Conservation (phyloP, 2,888 invertebrate genomes). For the Erannis defoliaria region DNA sequence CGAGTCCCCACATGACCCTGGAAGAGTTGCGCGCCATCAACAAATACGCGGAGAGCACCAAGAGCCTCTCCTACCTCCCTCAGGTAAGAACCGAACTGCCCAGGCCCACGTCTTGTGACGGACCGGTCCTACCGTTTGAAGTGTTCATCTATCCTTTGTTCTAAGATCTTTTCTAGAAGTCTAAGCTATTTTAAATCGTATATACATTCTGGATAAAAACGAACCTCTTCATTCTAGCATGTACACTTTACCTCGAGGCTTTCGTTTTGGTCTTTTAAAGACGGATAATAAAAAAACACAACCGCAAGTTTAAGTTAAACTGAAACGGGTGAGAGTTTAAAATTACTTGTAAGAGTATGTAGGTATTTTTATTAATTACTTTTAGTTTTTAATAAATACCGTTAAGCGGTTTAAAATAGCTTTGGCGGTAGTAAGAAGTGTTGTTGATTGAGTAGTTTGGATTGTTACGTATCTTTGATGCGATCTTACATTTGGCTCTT, state of each 20-base stretch:
- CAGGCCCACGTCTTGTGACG: neutral
- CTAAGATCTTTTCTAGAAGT: conserved; percentile 24
- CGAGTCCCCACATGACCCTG: conserved; percentile 90
- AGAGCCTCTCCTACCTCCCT: conserved; percentile 95
- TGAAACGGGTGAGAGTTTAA: too few relatives aligned
- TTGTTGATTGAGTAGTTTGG: conserved; percentile 8
- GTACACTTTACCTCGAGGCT: too few relatives aligned
- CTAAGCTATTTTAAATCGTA: conserved; percentile 16
- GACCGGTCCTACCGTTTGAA: conserved; percentile 18
- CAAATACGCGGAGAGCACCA: conserved; percentile 96
- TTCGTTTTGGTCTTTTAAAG: too few relatives aligned
- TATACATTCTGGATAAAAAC: too few relatives aligned
- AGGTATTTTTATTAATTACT: neutral
- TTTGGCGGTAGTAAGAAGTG: conserved; percentile 10
- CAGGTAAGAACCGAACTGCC: conserved; percentile 87
- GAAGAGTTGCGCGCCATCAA: conserved; percentile 95
- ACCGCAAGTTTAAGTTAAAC: too few relatives aligned
- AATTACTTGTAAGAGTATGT: too few relatives aligned
- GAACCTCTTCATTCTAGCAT: too few relatives aligned
- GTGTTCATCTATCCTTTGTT: conserved; percentile 24
- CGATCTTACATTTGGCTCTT: neutral
- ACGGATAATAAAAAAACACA: too few relatives aligned
- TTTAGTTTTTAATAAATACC: too few relatives aligned
- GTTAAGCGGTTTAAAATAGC: conserved; percentile 16
- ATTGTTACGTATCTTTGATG: conserved; percentile 1